Evolutionary conservation across 2,888 invertebrate genomes (phyloP).

Genomic region (Nineta flava): DNA sequence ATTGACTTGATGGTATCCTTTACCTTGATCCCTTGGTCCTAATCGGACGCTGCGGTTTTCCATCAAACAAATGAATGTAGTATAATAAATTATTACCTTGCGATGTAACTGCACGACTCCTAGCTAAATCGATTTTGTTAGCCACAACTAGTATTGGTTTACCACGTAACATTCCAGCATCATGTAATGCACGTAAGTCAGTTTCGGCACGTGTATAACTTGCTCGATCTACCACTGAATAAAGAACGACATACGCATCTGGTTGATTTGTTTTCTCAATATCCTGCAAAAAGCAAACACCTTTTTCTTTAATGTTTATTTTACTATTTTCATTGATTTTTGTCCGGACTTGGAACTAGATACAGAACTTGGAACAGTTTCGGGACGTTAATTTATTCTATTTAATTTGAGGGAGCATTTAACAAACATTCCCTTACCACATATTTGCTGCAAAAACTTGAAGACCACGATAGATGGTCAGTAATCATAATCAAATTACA

Average conservation of each 20-base stretch:
- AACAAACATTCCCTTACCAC: no score
- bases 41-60: no score
- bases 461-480: no score
- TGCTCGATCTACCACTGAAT: slow-evolving; percentile 81
- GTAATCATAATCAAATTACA: no score
- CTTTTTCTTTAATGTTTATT: no score
- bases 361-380: not conserved
- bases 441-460: no score
- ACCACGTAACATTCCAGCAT: slow-evolving; percentile 58
- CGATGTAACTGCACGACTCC: slow-evolving; percentile 73
- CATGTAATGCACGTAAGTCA: slow-evolving; percentile 59
- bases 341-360: not conserved
- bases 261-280: slow-evolving; percentile 53
- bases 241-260: slow-evolving; percentile 78
- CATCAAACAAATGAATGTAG: no score
- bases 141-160: slow-evolving; percentile 76
- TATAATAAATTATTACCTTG: slow-evolving; percentile 55
- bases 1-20: no score
- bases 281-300: slow-evolving; percentile 35
- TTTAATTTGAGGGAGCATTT: not conserved
- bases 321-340: not conserved
- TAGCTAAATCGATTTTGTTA: slow-evolving; percentile 86
- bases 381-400: not conserved
- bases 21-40: no score
- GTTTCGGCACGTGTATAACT: slow-evolving; percentile 73